Conservation (phyloP, 2,113 vertebrate species). For the Sturnira hondurensis region DNA sequence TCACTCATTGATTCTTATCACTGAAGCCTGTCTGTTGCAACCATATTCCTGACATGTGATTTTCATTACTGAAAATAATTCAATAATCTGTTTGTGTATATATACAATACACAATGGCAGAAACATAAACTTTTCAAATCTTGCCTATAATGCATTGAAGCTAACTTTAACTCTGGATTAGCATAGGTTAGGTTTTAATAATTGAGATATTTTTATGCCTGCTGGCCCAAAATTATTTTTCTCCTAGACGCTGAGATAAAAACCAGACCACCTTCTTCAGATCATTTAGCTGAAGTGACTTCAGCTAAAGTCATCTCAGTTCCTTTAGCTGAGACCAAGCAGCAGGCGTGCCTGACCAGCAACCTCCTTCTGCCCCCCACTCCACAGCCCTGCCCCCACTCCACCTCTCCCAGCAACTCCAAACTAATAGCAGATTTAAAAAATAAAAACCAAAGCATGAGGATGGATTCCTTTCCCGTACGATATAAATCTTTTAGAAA, state of each 20-base stretch:
- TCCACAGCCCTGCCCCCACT: neutral
- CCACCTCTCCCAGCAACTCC: neutral
- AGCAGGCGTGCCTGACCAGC: neutral
- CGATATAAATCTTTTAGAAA: slow-evolving; percentile 53
- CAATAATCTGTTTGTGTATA: neutral
- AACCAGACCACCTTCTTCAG: slow-evolving; percentile 4
- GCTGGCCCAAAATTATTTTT: slow-evolving; percentile 41
- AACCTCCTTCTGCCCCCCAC: neutral
- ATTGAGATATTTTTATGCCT: neutral
- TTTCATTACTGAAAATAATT: neutral
- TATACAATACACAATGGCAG: neutral
- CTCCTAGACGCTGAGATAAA: neutral
- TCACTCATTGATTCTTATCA: neutral
- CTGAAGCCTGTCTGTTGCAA: neutral
- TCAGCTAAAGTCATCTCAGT: neutral
- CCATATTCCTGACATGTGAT: neutral
- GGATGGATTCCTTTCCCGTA: slow-evolving; percentile 29
- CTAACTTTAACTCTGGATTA: slow-evolving; percentile 1
- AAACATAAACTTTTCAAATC: neutral
- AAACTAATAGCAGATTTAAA: slow-evolving; percentile 69
- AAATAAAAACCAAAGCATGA: neutral
- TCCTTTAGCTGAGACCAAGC: neutral
- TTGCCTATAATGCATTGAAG: neutral
- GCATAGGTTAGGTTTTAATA: slow-evolving; percentile 29
- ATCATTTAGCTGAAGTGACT: neutral